These are phyloP conservation scores for Onthophagus taurus DNA, from an alignment of 1,140 invertebrate genomes.

Conservation along the genomic window DNA sequence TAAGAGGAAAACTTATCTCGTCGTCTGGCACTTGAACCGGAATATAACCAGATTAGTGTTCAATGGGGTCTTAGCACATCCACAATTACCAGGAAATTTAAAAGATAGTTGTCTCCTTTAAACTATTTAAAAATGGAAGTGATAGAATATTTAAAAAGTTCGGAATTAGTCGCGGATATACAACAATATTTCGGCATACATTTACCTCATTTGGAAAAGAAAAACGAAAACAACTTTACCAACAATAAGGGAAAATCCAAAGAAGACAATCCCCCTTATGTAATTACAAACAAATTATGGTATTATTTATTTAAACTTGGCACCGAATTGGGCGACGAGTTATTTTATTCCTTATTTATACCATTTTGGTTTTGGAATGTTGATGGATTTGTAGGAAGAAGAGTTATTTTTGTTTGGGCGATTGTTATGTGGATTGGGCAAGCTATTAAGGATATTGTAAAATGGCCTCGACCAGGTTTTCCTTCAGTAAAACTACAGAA, in stretches of 20 bases:
- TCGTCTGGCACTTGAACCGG: no score
- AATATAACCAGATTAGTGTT: no score
- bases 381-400: constrained; percentile 69
- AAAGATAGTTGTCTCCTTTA: no score
- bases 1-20: no score
- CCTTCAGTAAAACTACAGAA: constrained; percentile 73
- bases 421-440: constrained; percentile 81
- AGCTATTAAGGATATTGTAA: constrained; percentile 76
- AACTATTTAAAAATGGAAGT: constrained; percentile 25
- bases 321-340: constrained; percentile 77
- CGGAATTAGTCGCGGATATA: constrained; percentile 56
- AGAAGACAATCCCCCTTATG: constrained; percentile 39
- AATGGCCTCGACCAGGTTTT: constrained; percentile 74
- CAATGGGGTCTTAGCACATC: no score
- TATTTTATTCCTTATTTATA: constrained; percentile 80
- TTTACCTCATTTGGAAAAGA: constrained; percentile 6
- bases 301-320: constrained; percentile 79
- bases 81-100: no score
- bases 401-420: constrained; percentile 75
- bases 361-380: constrained; percentile 91
- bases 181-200: constrained; percentile 61
- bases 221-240: constrained; percentile 22
- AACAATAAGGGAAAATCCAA: constrained; percentile 16
- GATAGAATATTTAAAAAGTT: constrained; percentile 56
- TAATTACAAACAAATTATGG: constrained; percentile 71